These are phyloP conservation scores for Meiosimyza decipiens DNA, from an alignment of 2,888 invertebrate species.

Conservation along the genomic window DNA sequence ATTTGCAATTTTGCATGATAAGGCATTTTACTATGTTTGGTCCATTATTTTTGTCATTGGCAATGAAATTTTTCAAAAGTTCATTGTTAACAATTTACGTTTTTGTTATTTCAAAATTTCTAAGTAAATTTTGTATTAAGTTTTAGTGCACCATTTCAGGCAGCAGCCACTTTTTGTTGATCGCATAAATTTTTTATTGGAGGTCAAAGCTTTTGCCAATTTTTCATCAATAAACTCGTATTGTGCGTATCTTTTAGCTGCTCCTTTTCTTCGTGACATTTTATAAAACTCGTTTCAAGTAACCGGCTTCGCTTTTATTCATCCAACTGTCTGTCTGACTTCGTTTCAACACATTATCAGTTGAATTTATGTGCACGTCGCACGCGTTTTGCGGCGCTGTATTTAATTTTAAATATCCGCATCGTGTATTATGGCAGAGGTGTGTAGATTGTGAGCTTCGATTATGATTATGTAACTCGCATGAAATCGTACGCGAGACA, in stretches of 20 bases:
- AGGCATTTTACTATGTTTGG: neutral
- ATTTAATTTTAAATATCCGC: slow-evolving; percentile 29
- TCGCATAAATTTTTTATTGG: slow-evolving; percentile 18
- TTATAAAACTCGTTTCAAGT: neutral
- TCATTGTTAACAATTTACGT: neutral
- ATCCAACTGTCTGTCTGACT: no score
- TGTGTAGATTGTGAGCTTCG: neutral
- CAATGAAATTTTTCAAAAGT: neutral
- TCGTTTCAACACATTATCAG: neutral
- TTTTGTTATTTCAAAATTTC: neutral
- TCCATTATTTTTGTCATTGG: neutral
- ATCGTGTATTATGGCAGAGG: neutral
- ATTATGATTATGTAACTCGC: neutral
- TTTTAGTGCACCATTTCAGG: no score
- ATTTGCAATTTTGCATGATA: no score
- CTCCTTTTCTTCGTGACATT: neutral
- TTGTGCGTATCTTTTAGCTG: neutral
- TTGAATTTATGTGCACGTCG: neutral
- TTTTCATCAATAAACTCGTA: slow-evolving; percentile 3
- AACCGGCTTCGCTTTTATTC: slow-evolving; percentile 15
- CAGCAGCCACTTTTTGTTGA: neutral
- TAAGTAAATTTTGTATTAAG: neutral
- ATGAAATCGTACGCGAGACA: no score
- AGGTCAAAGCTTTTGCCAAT: slow-evolving; percentile 34
- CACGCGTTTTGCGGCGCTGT: slow-evolving; percentile 3